Base-by-base conservation (phyloP, 1,140 invertebrate species). In the Armadillidium nasatum region DNA sequence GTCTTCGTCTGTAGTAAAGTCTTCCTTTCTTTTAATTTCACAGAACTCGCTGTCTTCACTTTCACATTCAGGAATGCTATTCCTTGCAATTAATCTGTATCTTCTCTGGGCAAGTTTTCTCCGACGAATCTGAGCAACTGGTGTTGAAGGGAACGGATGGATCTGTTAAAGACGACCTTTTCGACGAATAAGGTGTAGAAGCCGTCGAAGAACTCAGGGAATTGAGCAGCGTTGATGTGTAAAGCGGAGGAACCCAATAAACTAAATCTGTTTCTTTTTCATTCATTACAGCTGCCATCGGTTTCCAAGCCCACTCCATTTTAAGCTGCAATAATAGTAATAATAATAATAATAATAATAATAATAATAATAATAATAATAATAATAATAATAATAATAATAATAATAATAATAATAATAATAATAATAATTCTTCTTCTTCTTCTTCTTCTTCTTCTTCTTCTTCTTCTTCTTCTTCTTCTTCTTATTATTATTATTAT, bases 211-310 rank as follows among this genome's bases (percentile, higher is more conserved):
- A 66, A 21, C 50, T 60, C 1, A 68, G 44, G 15, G 79, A 33
- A 15, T 73, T 74, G 60, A 78, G 46, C 69, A 80, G 45, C 72
- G 77, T 80, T 44, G 76, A 78, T 54, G 76, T 76, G 74, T 80
- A 80, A 21, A 80, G 76, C 10, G 79, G 79, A 1, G 79, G 79
- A 50, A 80, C 77, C 76, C 76, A 80, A 72, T 80, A 80, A 2
- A 80, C 79, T 22, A 80, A 68, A 33, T 80, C 79, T n/a, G 79
- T 76, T 72, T 80, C 72, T 45, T 70, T 77, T 60, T 80, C 79
- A 60, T 80, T 80, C 79, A 80, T 80, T 46, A 80, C 75, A n/a
- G 79, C 79, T 15, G 79, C 79, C 79, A 80, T 80, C n/a, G 79
- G 79, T 33, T 80, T 80, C 79, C 79, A 80, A n/a, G 79, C 79